These are phyloP conservation scores for Gonatopus flavifemur DNA, from an alignment of 1,140 invertebrate genomes.

Conservation along the genomic window DNA sequence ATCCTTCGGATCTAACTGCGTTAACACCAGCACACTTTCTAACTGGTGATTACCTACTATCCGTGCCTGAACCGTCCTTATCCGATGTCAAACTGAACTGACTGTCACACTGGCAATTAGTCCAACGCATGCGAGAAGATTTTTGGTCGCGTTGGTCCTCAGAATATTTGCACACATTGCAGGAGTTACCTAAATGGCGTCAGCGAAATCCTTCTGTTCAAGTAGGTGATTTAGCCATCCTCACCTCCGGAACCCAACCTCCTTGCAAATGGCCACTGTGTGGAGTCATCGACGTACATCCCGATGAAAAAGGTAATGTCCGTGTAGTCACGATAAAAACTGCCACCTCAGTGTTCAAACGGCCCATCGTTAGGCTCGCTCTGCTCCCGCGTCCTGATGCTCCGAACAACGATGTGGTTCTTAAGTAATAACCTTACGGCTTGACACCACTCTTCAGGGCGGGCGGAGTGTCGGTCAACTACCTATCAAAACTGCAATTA, in stretches of 20 bases:
- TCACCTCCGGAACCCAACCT: background rate
- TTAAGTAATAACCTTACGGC: too few relatives aligned
- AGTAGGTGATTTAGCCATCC: background rate
- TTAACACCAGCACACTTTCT: constrained; percentile 44
- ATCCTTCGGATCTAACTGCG: constrained; percentile 22
- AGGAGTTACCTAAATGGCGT: constrained; percentile 30
- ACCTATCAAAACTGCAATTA: too few relatives aligned
- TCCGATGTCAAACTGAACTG: background rate
- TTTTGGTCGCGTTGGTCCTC: constrained; percentile 33
- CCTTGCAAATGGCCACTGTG: background rate
- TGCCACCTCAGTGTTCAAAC: background rate
- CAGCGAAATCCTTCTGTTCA: background rate
- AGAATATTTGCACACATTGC: too few relatives aligned
- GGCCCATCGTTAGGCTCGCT: background rate
- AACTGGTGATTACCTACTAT: constrained; percentile 27
- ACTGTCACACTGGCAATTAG: constrained; percentile 27
- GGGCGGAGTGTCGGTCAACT: background rate
- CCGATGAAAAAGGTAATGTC: background rate
- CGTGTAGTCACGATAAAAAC: background rate
- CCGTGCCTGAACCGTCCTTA: constrained; percentile 20
- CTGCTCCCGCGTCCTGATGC: background rate
- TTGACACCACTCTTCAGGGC: background rate
- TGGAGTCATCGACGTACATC: background rate
- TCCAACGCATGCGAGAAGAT: constrained; percentile 26
- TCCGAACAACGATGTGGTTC: too few relatives aligned